phyloP scores from a whole-genome alignment of 2,113 vertebrate species.

The Pterocles gutturalis region DNA sequence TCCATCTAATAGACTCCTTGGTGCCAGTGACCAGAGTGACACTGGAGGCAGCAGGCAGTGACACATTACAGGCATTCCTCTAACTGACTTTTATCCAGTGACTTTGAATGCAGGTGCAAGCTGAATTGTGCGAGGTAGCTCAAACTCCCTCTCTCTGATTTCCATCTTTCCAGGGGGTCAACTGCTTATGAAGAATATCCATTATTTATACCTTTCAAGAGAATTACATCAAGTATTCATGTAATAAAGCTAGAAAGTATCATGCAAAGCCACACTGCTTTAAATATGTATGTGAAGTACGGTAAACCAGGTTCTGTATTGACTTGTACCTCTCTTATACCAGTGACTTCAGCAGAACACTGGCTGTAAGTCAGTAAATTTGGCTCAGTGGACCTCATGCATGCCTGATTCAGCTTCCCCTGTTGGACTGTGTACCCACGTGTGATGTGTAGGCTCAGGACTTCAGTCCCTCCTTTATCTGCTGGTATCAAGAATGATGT shows the following conservation, averaged over 20 bases:
- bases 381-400: background rate
- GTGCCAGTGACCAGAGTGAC: slow-evolving; percentile 52
- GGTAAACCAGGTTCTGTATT: background rate
- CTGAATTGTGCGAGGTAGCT: slow-evolving; percentile 18
- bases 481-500: background rate
- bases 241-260: slow-evolving; percentile 24
- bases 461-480: background rate
- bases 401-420: too few relatives aligned
- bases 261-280: background rate
- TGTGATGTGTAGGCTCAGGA: background rate
- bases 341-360: background rate
- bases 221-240: slow-evolving; percentile 56
- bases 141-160: slow-evolving; percentile 24
- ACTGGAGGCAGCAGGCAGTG: slow-evolving; percentile 59
- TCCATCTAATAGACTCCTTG: slow-evolving; percentile 56
- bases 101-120: slow-evolving; percentile 24
- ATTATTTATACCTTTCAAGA: slow-evolving; percentile 66
- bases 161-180: slow-evolving; percentile 48
- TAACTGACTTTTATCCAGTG: slow-evolving; percentile 64
- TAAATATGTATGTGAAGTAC: slow-evolving; percentile 32
- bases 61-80: slow-evolving; percentile 62
- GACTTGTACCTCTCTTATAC: background rate
- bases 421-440: fast-evolving
- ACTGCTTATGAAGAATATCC: slow-evolving; percentile 49
- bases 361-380: background rate